Conservation (phyloP, 2,888 invertebrate genomes). For the Keiferia lycopersicella region DNA sequence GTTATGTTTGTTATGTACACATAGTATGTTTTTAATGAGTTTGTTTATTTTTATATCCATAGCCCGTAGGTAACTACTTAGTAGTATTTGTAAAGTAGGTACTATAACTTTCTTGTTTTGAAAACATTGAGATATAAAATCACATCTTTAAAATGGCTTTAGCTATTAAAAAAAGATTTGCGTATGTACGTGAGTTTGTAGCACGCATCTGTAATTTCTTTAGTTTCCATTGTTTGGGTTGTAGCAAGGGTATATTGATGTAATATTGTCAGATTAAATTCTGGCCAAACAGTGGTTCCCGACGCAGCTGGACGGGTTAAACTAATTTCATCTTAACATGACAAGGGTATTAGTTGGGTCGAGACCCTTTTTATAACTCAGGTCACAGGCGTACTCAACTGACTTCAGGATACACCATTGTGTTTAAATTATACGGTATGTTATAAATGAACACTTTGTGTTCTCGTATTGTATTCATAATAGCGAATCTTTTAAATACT, state of each 20-base stretch:
- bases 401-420: constrained; percentile 6
- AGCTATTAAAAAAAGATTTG: too few relatives aligned
- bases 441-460: constrained; percentile 31
- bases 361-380: constrained; percentile 73
- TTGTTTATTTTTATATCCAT: too few relatives aligned
- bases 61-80: too few relatives aligned
- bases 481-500: background rate
- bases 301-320: constrained; percentile 74
- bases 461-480: background rate
- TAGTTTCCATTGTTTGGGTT: background rate
- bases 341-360: constrained; percentile 79
- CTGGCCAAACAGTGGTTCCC: constrained; percentile 62
- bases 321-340: constrained; percentile 79
- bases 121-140: too few relatives aligned
- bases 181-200: background rate
- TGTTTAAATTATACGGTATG: background rate
- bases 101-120: too few relatives aligned
- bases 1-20: too few relatives aligned
- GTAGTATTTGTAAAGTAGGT: too few relatives aligned
- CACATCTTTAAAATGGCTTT: too few relatives aligned
- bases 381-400: constrained; percentile 58
- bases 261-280: constrained; percentile 68
- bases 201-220: background rate
- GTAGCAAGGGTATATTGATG: constrained; percentile 45
- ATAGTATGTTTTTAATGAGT: too few relatives aligned